These are phyloP conservation scores for Neosilurus mollespiculum DNA, from an alignment of 2,797 vertebrate genomes.

Conservation along the genomic window DNA sequence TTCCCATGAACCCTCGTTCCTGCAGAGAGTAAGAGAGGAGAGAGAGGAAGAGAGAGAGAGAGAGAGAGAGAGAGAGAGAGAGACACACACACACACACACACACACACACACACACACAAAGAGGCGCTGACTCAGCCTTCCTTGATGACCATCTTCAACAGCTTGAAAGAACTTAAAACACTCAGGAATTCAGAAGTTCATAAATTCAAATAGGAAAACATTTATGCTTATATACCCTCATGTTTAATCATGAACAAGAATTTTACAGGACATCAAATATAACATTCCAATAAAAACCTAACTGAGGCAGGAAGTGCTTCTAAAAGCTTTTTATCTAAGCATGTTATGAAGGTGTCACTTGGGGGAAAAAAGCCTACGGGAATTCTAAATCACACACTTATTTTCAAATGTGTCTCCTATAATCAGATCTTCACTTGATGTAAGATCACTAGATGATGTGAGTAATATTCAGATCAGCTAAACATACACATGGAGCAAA, in stretches of 20 bases:
- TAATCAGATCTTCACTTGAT: not conserved
- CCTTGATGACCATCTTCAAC: not conserved
- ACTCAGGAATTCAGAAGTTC: not conserved
- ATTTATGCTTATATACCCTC: not conserved
- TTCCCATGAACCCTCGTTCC: slow-evolving; percentile 22
- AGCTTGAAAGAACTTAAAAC: not conserved
- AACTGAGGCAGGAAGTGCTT: not conserved
- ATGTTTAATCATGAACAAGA: not conserved
- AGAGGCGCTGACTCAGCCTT: slow-evolving; percentile 11
- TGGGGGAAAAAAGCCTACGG: not conserved
- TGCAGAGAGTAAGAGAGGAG: slow-evolving; percentile 19
- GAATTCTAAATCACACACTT: not conserved
- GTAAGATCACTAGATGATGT: not conserved
- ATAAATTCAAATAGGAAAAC: not conserved
- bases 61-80: no score
- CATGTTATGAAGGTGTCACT: not conserved
- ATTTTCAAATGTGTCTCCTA: not conserved
- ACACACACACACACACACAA: no score
- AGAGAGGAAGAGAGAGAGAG: no score
- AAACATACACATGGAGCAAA: no score
- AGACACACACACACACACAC: no score
- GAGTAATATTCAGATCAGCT: not conserved
- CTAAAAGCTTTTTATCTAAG: not conserved
- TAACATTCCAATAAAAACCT: not conserved
- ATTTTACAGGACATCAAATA: not conserved